phyloP scores from a whole-genome alignment of 2,113 vertebrate genomes.

The Aphyosemion australe region DNA sequence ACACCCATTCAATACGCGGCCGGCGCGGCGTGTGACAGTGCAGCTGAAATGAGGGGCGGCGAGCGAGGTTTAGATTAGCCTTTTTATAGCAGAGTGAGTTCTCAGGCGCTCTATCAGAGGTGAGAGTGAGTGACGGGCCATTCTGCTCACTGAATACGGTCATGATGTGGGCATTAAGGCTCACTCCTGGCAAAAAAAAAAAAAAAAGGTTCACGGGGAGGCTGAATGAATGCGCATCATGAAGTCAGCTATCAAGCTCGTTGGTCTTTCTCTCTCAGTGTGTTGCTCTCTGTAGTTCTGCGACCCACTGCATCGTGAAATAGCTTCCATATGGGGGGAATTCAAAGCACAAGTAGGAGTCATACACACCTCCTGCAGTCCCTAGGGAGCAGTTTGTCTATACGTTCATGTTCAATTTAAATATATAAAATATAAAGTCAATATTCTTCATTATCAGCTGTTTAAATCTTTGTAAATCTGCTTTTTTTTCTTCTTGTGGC shows the following conservation, averaged over 20 bases:
- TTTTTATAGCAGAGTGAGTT: conserved; percentile 62
- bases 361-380: not conserved
- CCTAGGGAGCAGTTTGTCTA: conserved; percentile 13
- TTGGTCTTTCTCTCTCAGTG: conserved; percentile 8
- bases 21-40: conserved; percentile 34
- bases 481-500: not conserved
- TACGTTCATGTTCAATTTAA: not conserved
- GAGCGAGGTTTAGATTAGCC: conserved; percentile 51
- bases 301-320: conserved; percentile 40
- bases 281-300: not conserved
- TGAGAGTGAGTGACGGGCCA: conserved; percentile 62
- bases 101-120: conserved; percentile 52
- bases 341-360: conserved; percentile 17
- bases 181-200: conserved; percentile 46
- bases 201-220: conserved; percentile 43
- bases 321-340: conserved; percentile 16
- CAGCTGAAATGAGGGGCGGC: conserved; percentile 29
- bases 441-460: not conserved
- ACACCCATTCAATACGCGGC: conserved; percentile 34
- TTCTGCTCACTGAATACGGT: conserved; percentile 68
- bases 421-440: not conserved
- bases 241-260: conserved; percentile 45
- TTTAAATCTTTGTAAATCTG: conserved; percentile 14
- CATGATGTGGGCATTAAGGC: conserved; percentile 69
- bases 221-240: conserved; percentile 53